A percentile compares a stretch with the other conserved stretches of the same genome.
Conservation (phyloP, 2,888 invertebrate species). For the Dicroscelio sp. region DNA sequence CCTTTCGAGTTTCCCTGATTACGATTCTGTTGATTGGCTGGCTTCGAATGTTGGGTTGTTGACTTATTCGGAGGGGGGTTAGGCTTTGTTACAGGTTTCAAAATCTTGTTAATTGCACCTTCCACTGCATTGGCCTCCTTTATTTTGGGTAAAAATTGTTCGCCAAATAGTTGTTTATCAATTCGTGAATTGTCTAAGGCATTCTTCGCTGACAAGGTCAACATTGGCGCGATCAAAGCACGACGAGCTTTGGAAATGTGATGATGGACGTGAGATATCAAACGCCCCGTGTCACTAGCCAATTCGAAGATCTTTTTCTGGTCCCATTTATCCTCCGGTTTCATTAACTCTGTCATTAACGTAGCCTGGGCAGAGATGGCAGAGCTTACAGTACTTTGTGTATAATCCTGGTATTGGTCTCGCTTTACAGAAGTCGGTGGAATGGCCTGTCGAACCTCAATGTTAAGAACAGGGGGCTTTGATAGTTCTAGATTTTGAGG, state of each 20-base stretch:
- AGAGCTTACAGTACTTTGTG: constrained; percentile 35
- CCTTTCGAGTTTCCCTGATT: constrained; percentile 19
- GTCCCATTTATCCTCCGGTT: constrained; percentile 64
- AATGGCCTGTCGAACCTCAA: constrained; percentile 20
- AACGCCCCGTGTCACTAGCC: constrained; percentile 53
- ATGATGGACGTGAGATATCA: constrained; percentile 25
- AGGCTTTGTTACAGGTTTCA: constrained; percentile 27
- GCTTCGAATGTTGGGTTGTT: background rate
- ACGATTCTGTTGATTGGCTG: background rate
- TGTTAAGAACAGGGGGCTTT: constrained; percentile 42
- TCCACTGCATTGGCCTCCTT: constrained; percentile 33
- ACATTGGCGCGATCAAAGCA: constrained; percentile 56
- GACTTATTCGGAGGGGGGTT: background rate
- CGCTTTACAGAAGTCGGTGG: background rate
- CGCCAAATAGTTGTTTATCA: constrained; percentile 61
- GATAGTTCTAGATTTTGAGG: constrained; percentile 40
- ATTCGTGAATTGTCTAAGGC: constrained; percentile 51
- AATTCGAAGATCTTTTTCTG: constrained; percentile 47
- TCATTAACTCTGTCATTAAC: constrained; percentile 37
- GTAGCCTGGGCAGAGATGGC: constrained; percentile 48
- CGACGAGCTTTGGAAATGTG: constrained; percentile 61
- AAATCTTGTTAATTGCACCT: constrained; percentile 49
- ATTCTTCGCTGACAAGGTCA: constrained; percentile 28
- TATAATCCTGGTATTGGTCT: constrained; percentile 48
- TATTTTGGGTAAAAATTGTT: constrained; percentile 55